Evolutionary conservation across 2,888 invertebrate species (phyloP), one percentile per base, ranked within the genome.

Genomic region (Microctonus brassicae): DNA sequence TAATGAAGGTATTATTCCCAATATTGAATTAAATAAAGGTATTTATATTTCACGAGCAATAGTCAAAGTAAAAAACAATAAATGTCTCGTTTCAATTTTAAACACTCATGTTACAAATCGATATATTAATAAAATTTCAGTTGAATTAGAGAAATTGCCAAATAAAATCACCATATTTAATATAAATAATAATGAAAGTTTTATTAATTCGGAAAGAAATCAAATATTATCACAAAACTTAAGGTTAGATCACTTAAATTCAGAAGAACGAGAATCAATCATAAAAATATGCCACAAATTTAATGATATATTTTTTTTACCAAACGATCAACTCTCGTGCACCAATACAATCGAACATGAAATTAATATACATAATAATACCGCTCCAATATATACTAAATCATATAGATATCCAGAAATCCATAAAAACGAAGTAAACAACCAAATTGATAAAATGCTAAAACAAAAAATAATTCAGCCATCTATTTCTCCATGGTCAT

Each of bases 341-440:
- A 39, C 39, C 11, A 39, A 39, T 39, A 11, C 39, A 10, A 11
- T 11, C 7, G 11, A 39, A 11, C 39, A 39, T 11, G 11, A 39
- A 11, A 39, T 39, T 7, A 39, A 11, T 11, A 39, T 6, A 57
- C 70, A 7, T 17, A 70, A n/a, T n/a, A n/a, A n/a, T n/a, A n/a
- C n/a, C n/a, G n/a, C n/a, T n/a, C n/a, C n/a, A n/a, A n/a, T n/a
- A 1, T 34, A 66, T 10, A 34, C 64, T 9, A 66, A 66, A 29
- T 66, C 64, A 11, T 73, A 73, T 29, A 29, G 69, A 20, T 73
- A 71, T 34, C 73, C 73, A 17, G 65, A 47, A 2, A 60, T 70
- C 13, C 70, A 73, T 10, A 73, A 57, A 17, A 39, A 73, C 17
- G 73, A 73, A 42, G 70, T 73, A 7, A 36, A 34, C 2, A 70